phyloP scores from a whole-genome alignment of 1,140 invertebrate genomes.

The Copidosoma floridanum region DNA sequence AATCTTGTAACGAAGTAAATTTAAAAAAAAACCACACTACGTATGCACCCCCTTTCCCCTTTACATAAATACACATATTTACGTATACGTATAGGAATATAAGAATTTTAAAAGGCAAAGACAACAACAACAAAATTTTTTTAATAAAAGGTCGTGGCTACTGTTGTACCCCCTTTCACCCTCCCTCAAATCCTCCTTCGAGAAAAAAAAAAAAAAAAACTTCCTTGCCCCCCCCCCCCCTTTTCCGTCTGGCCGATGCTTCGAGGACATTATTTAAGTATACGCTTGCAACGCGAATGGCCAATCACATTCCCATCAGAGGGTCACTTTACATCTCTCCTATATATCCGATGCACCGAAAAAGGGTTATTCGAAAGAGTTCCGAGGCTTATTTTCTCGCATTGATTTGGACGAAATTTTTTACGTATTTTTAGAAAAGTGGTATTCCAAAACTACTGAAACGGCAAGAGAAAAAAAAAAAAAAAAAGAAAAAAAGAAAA shows the following conservation, averaged over 20 bases:
- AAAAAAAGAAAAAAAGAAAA: not conserved
- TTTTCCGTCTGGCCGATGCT: slow-evolving; percentile 13
- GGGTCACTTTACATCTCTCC: not conserved
- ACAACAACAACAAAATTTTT: slow-evolving; percentile 18
- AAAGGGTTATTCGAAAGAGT: slow-evolving; percentile 13
- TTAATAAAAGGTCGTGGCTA: too few relatives aligned
- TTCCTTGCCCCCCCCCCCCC: not conserved
- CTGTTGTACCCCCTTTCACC: slow-evolving; percentile 21
- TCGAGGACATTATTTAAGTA: slow-evolving; percentile 15
- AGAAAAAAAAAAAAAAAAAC: too few relatives aligned
- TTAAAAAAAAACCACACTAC: slow-evolving; percentile 44
- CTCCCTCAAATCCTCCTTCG: not conserved
- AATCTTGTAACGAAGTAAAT: slow-evolving; percentile 34
- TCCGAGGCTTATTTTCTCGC: not conserved
- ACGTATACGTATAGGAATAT: slow-evolving; percentile 50
- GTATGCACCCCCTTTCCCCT: slow-evolving; percentile 44
- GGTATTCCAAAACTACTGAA: not conserved
- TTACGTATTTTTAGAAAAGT: not conserved
- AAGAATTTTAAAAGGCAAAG: slow-evolving; percentile 45
- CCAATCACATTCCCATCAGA: slow-evolving; percentile 12
- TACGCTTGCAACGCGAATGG: slow-evolving; percentile 17
- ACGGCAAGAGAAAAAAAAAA: too few relatives aligned
- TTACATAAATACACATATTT: slow-evolving; percentile 47
- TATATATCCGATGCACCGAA: slow-evolving; percentile 11
- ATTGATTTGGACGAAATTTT: not conserved